phyloP scores from a whole-genome alignment of 1,140 invertebrate species.

The Andricus grossulariae region DNA sequence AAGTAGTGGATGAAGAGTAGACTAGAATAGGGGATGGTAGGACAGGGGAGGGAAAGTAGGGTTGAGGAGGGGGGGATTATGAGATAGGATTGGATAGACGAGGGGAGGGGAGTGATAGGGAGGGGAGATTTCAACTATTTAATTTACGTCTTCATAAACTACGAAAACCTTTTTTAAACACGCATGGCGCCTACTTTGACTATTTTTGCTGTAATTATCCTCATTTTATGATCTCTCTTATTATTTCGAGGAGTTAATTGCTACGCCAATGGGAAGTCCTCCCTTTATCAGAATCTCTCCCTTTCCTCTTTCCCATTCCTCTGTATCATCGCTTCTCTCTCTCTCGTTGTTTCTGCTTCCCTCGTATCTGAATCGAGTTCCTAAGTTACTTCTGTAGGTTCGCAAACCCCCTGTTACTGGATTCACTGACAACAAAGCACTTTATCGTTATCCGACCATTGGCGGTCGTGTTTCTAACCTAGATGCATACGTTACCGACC shows the following conservation, averaged over 20 bases:
- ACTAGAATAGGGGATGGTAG: too few relatives aligned
- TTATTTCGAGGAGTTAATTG: background rate
- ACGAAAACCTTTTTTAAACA: too few relatives aligned
- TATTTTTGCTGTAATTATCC: background rate
- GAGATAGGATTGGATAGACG: too few relatives aligned
- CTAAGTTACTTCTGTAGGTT: constrained; percentile 43
- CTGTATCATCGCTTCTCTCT: constrained; percentile 39
- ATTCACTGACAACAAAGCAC: constrained; percentile 44
- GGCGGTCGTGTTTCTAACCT: constrained; percentile 56
- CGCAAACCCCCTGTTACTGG: constrained; percentile 43
- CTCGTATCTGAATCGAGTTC: constrained; percentile 42
- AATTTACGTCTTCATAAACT: too few relatives aligned
- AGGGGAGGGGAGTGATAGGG: too few relatives aligned
- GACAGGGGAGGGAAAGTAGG: too few relatives aligned
- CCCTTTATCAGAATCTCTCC: constrained; percentile 12
- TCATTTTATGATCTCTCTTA: background rate
- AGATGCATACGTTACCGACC: constrained; percentile 55
- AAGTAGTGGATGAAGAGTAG: too few relatives aligned
- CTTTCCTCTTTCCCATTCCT: background rate
- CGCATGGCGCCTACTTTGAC: too few relatives aligned
- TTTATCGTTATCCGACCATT: constrained; percentile 54
- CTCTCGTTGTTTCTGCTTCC: background rate
- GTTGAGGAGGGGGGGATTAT: too few relatives aligned
- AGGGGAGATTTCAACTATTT: too few relatives aligned
- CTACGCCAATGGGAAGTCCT: background rate